Evolutionary conservation across 2,797 vertebrate species (phyloP), one percentile per base, ranked within the genome.

Genomic region (Tympanoctomys barrerae): DNA sequence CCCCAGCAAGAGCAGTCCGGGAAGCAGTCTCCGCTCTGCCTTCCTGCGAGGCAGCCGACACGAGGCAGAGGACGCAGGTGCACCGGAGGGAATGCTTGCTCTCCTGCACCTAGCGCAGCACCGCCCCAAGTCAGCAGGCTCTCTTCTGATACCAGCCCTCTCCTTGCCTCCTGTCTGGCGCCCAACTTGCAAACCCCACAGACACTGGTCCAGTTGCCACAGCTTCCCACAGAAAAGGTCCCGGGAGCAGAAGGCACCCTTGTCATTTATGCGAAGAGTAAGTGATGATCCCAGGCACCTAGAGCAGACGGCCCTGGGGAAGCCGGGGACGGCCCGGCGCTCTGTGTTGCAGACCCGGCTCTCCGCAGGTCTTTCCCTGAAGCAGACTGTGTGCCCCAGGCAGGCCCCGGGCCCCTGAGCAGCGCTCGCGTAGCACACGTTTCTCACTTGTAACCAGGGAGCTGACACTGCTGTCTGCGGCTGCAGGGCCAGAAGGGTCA

Each of bases 1-100:
- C 88, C 75, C 77, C 82, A 89, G 77, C 73, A 92, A 59, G 64
- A 91, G n/a, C 49, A 85, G 91, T 36, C 90, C 21, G 18, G 28
- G 16, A 83, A 80, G 26, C 31, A 22, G 19, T 5, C 75, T 8
- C 75, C 22, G 4, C 39, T 4, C 24, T 46, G 39, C 24, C 9
- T 46, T 75, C 39, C 39, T 24, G 39, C 26, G 2, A 46, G 39
- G 19, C 62, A 91, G 16, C 16, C 71, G 42, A 42, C 42, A 42
- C 4, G 42, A 42, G 4, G 42, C 42, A 42, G 42, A 42, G 4
- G 42, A 42, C 42, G 42, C 42, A 42, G 42, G 42, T 52, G 11
- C 12, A 81, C 36, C 22, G 75, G 68, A 75, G 71, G 16, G 21
- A 42, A 24, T 8, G 21, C 36, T 24, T 86, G 70, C 57, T 22